Evolutionary conservation across 2,888 invertebrate genomes (phyloP), one percentile per base, ranked within the genome.

Genomic region (Ditula angustiorana): DNA sequence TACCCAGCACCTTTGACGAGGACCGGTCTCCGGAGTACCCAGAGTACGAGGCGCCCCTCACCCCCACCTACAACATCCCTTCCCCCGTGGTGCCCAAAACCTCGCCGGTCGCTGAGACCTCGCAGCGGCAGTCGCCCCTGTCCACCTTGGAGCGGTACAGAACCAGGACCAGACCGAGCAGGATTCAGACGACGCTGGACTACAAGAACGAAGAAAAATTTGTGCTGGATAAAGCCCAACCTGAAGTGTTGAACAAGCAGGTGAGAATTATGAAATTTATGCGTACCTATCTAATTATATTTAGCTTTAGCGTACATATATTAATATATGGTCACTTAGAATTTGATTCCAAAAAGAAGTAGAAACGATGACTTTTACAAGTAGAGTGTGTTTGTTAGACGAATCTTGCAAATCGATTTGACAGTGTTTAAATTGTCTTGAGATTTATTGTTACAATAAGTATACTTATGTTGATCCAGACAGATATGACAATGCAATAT

Each of bases 191-290:
- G 0, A 85, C 74, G 53, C 60, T 84, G 56, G 90, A 85, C 47
- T 83, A 79, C 58, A 84, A 78, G 66, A 83, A 90, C 83, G 95
- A 97, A 88, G 95, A 95, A 91, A 93, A 96, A 91, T 94, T 95
- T 78, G 94, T 95, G 84, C 91, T 96, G 90, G 95, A 97, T 90
- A 90, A 94, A 69, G 94, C 94, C 66, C 94, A 94, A 73, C 94
- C 93, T 26, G 95, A 95, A 74, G 89, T 85, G 70, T 85, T 93
- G 70, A 91, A 92, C 75, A 93, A 93, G 71, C 92, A 93, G 88
- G 93, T 92, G 67, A 67, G 16, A 7, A 1, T 46, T n/a, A n/a
- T n/a, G n/a, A n/a, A n/a, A n/a, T n/a, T n/a, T n/a, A n/a, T n/a
- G n/a, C n/a, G n/a, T n/a, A n/a, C n/a, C n/a, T n/a, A n/a, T n/a